Evolutionary conservation across 2,888 invertebrate genomes (phyloP).

Genomic region (Tachina lurida): DNA sequence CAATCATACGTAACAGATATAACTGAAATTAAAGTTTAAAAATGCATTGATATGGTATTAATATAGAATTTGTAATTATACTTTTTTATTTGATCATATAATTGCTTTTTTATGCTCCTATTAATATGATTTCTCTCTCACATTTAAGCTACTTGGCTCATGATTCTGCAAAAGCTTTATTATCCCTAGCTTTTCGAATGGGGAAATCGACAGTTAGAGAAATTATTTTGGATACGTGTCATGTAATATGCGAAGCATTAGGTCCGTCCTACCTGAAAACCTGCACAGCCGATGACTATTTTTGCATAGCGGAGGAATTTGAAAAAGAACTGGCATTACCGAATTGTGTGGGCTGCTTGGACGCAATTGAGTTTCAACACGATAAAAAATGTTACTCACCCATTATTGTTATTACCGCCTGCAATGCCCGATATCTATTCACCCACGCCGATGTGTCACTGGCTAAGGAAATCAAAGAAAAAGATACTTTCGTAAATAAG

Average conservation of each 20-base stretch:
- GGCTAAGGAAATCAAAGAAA: constrained; percentile 34
- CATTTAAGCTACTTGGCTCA: constrained; percentile 60
- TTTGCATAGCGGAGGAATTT: constrained; percentile 46
- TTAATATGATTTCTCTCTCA: not conserved
- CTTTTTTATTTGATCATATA: too few species aligned
- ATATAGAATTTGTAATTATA: too few species aligned
- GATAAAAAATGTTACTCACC: constrained; percentile 59
- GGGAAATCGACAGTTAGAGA: constrained; percentile 62
- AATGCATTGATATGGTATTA: too few species aligned
- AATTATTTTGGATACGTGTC: constrained; percentile 65
- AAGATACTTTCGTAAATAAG: constrained; percentile 52
- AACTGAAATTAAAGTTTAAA: constrained; percentile 13
- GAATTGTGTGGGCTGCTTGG: constrained; percentile 64
- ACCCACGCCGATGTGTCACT: constrained; percentile 51
- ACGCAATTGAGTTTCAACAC: constrained; percentile 56
- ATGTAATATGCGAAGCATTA: constrained; percentile 58
- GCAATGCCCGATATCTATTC: constrained; percentile 59
- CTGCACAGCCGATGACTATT: constrained; percentile 49
- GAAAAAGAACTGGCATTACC: constrained; percentile 55
- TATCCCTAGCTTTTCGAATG: constrained; percentile 66
- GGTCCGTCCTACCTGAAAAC: constrained; percentile 46
- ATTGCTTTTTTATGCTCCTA: too few species aligned
- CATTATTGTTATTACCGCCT: constrained; percentile 49
- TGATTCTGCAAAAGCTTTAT: constrained; percentile 53
- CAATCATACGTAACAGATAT: not conserved